A percentile compares a stretch with the other conserved stretches of the same genome.
Evolutionary conservation across 2,888 invertebrate genomes (phyloP).

Genomic region (Polyploca ridens): DNA sequence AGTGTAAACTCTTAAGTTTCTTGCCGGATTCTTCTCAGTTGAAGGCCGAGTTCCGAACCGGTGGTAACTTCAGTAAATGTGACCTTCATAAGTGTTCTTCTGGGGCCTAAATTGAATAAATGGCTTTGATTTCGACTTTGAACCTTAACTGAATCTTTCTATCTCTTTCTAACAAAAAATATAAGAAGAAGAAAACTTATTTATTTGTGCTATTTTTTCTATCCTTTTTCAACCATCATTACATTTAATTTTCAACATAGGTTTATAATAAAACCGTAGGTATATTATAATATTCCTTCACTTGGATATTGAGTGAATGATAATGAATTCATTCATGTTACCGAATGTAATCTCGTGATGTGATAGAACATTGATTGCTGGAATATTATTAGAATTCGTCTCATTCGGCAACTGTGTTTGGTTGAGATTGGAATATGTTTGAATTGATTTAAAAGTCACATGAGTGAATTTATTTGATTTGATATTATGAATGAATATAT

Average conservation of each 20-base stretch:
- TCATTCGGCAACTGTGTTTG: slow-evolving; percentile 10
- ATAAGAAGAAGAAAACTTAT: too few relatives aligned
- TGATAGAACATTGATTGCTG: slow-evolving; percentile 9
- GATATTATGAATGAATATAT: background rate
- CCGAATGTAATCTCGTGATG: slow-evolving; percentile 11
- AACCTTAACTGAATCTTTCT: too few relatives aligned
- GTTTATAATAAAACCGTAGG: background rate
- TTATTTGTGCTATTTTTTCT: too few relatives aligned
- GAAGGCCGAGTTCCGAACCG: too few relatives aligned
- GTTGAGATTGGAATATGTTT: slow-evolving; percentile 9
- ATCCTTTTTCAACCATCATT: too few relatives aligned
- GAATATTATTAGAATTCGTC: slow-evolving; percentile 1
- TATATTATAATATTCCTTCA: background rate
- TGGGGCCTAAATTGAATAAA: too few relatives aligned
- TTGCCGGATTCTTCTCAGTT: too few relatives aligned
- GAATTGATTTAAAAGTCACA: slow-evolving; percentile 1
- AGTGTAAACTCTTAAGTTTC: too few relatives aligned
- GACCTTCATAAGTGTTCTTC: too few relatives aligned
- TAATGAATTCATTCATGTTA: background rate
- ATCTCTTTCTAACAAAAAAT: too few relatives aligned
- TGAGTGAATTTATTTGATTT: background rate
- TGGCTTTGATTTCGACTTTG: too few relatives aligned
- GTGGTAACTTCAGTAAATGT: too few relatives aligned
- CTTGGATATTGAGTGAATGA: background rate
- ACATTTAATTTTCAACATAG: background rate